phyloP scores from a whole-genome alignment of 2,113 vertebrate genomes.

The Oxyura jamaicensis region DNA sequence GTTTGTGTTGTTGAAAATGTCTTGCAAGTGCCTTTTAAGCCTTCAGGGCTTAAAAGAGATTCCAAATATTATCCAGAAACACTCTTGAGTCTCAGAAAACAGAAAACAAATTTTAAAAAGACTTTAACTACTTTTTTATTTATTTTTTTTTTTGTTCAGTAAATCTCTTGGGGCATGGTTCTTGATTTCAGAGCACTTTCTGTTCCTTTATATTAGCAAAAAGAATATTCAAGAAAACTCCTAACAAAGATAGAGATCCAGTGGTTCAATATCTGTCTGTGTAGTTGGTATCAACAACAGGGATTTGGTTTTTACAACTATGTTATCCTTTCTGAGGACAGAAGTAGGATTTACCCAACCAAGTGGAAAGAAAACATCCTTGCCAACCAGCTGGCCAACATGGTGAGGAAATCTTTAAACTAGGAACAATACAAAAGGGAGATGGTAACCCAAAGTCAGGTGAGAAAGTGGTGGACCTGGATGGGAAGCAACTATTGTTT shows the following conservation, averaged over 20 bases:
- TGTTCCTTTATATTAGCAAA: background rate
- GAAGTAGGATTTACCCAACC: background rate
- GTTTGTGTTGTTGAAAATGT: background rate
- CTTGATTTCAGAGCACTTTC: background rate
- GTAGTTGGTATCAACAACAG: background rate
- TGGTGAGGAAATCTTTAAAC: background rate
- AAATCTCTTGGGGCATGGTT: background rate
- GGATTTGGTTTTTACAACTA: background rate
- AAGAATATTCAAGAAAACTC: background rate
- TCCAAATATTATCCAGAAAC: background rate
- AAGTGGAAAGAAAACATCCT: background rate
- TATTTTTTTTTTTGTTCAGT: too few relatives aligned
- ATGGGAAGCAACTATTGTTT: background rate
- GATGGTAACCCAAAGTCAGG: background rate
- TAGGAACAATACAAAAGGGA: background rate
- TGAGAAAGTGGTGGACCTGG: background rate
- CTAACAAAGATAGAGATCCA: background rate
- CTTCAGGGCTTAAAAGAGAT: background rate
- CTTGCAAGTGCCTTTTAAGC: background rate
- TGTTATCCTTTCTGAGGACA: background rate
- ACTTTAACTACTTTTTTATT: background rate
- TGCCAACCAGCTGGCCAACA: background rate
- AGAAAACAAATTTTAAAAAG: background rate
- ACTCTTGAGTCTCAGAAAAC: background rate
- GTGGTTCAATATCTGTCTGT: background rate